Base-by-base conservation (phyloP, 2,797 vertebrate species). In the Sebastes goodei region DNA sequence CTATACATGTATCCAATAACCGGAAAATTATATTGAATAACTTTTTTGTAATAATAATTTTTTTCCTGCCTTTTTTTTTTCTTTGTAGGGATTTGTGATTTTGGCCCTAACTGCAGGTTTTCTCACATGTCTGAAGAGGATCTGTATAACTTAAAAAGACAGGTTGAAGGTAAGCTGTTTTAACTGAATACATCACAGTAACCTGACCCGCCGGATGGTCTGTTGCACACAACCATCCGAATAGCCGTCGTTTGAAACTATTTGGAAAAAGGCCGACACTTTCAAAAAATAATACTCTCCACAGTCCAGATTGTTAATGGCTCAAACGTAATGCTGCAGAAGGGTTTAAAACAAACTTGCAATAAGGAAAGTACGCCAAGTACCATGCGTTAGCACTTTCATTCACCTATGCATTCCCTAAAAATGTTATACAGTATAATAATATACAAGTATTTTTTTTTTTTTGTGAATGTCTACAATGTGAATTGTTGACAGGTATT, bases 91-190 rank as follows among this genome's bases (percentile, higher is more conserved):
- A 95, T 97, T 76, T 99, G 98, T 86, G 97, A 98, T 86, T 99
- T 99, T 90, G 97, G 97, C 10, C 91, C 95, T 59, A 97, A 96
- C 91, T 99, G 98, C 91, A 95, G 97, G 61, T 99, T 99, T 91
- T 99, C 98, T 57, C 98, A 99, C 93, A 97, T 99, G 97, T 96
- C 97, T 0, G 97, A 97, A 78, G 93, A 94, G 53, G 97, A 98
- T 70, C 85, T 98, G 72, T 95, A 94, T 74, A 89, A 93, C 78
- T 90, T 99, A 79, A 96, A 94, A 73, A 94, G 94, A 71, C 96
- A 96, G 33, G 96, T 97, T 66, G 96, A 98, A 83, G 97, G 98
- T 99, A 74, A 86, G 95, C 64, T 86, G 21, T 67, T 65, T 7
- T 17, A 59, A 73, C 4, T 21, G 4, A 75, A 38, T 21, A 29